Base-by-base conservation (phyloP, 2,113 vertebrate species). In the Plestiodon gilberti region DNA sequence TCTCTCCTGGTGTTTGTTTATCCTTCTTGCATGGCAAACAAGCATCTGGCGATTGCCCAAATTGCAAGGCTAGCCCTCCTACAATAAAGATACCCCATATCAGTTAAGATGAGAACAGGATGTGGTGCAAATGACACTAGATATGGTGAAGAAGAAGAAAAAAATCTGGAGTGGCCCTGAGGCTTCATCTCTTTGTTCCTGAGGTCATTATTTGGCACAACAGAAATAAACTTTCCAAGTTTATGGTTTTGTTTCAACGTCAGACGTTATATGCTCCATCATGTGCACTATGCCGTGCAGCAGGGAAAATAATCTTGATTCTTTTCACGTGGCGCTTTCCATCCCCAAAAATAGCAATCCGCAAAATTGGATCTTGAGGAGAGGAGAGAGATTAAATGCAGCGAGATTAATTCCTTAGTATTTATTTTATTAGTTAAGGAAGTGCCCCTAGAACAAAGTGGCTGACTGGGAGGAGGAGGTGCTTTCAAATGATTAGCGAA, bases 311-410 rank as follows among this genome's bases (percentile, higher is more conserved):
- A 25, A 71, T 55, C 23, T 65, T 79, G 55, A 40, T 1, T 30
- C 0, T 80, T 78, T 55, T 3, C 70, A 88, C 0, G 48, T 82
- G 61, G 40, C 52, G 65, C 6, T 67, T 77, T 84, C 30, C 43
- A 48, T 48, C 43, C n/a, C 79, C 35, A 84, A 10, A 86, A 33
- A 85, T 89, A 13, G 82, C 79, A 81, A n/a, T n/a, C 78, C 81
- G 84, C 48, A 14, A n/a, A 48, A 81, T 15, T n/a, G 4, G n/a
- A 20, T 22, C 20, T 84, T 23, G 48, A 79, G 22, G 18, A 57
- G 1, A 88, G 67, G 43, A 48, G 43, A 48, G 43, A 90, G 22
- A 6, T 48, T 88, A 90, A 25, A 81, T 74, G 78, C 48, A 64
- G 17, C 4, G 52, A 15, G 35, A 35, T 8, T 61, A 14, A 35